Evolutionary conservation across 2,888 invertebrate species (phyloP).

Genomic region (Hypomecis punctinalis): DNA sequence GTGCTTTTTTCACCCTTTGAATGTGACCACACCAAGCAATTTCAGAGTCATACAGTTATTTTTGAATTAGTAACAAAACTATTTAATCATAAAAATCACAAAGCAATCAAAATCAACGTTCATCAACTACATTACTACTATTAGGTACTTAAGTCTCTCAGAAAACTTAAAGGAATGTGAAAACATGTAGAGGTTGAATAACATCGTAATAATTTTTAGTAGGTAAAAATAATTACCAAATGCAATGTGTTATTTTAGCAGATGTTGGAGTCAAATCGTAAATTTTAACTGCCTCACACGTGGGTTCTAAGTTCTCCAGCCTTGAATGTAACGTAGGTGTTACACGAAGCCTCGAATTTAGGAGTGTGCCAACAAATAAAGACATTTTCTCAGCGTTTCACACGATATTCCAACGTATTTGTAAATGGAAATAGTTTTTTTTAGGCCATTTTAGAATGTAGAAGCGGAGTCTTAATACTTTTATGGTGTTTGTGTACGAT

Average conservation of each 20-base stretch:
- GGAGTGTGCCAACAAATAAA: conserved; percentile 67
- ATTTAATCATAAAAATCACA: too few relatives aligned
- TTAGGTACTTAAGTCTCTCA: not conserved
- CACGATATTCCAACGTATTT: conserved; percentile 65
- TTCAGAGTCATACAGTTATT: too few relatives aligned
- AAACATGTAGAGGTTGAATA: conserved; percentile 18
- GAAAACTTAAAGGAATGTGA: conserved; percentile 1
- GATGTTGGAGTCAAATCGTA: conserved; percentile 43
- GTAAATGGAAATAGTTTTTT: conserved; percentile 62
- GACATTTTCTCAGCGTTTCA: conserved; percentile 69
- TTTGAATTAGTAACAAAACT: too few relatives aligned
- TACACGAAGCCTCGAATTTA: conserved; percentile 56
- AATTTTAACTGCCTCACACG: conserved; percentile 47
- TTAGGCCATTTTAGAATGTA: conserved; percentile 51
- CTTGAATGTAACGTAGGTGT: conserved; percentile 62
- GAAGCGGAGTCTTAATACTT: conserved; percentile 47
- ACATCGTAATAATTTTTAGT: conserved; percentile 31
- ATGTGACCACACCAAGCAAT: too few relatives aligned
- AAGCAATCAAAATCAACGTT: too few relatives aligned
- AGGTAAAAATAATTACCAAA: conserved; percentile 37
- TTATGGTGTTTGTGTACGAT: conserved; percentile 53
- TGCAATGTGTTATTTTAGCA: conserved; percentile 46
- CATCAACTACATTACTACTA: too few relatives aligned
- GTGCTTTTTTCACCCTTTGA: too few relatives aligned
- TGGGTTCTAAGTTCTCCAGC: conserved; percentile 45